phyloP scores from a whole-genome alignment of 2,888 invertebrate species.

The Eristalis arbustorum region DNA sequence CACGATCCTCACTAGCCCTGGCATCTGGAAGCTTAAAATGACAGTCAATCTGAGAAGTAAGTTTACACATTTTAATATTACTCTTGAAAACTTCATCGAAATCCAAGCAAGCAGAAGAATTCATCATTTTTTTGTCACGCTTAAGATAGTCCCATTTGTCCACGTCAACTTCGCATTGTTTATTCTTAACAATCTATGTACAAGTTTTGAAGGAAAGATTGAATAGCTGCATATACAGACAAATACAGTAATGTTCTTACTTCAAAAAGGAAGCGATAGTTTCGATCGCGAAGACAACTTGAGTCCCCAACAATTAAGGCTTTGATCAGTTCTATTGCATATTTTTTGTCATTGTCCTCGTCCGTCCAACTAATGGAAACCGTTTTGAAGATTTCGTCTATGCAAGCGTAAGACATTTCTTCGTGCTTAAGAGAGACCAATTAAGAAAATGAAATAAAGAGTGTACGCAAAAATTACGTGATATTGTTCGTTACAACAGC shows the following conservation, averaged over 20 bases:
- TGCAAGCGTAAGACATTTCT: conserved; percentile 72
- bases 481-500: conserved; percentile 65
- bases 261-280: conserved; percentile 76
- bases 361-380: not conserved
- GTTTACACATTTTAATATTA: conserved; percentile 8
- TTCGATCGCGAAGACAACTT: conserved; percentile 66
- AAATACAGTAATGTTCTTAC: conserved; percentile 60
- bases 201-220: not conserved
- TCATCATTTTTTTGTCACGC: conserved; percentile 81
- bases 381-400: conserved; percentile 72
- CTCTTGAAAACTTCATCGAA: conserved; percentile 75
- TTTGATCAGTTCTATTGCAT: conserved; percentile 73
- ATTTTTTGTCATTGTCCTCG: not conserved
- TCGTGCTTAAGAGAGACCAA: conserved; percentile 74
- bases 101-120: conserved; percentile 69
- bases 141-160: conserved; percentile 86
- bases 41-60: not conserved
- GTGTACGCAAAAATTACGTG: conserved; percentile 37
- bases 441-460: not conserved
- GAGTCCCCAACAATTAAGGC: conserved; percentile 75
- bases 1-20: conserved; percentile 73
- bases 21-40: conserved; percentile 70
- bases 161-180: conserved; percentile 83
- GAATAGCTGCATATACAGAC: not conserved
- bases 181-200: conserved; percentile 84